Conservation (phyloP, 2,113 vertebrate species). For the Ceratotherium simum region DNA sequence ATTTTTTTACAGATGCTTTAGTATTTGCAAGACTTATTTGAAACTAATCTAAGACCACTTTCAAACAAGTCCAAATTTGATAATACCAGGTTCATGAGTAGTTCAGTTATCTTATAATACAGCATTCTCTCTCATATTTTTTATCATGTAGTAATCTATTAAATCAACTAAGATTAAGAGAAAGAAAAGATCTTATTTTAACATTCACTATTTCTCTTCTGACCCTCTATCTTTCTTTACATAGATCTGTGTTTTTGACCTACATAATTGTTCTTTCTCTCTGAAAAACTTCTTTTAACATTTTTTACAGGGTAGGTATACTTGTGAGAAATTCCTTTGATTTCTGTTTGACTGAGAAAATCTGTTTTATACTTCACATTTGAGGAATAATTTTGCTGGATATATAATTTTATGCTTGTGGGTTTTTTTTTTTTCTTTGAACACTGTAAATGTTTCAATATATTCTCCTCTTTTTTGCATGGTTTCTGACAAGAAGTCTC, state of each 20-base stretch:
- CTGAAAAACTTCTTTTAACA: background rate
- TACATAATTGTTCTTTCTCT: background rate
- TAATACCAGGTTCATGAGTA: background rate
- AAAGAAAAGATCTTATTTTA: background rate
- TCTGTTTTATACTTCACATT: background rate
- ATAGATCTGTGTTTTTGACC: background rate
- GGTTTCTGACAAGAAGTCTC: background rate
- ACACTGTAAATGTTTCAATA: background rate
- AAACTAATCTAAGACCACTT: background rate
- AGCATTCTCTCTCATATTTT: background rate
- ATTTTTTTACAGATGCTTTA: background rate
- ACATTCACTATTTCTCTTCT: background rate
- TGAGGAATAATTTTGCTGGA: background rate
- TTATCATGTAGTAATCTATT: background rate
- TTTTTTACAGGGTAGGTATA: background rate
- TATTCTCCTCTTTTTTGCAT: background rate
- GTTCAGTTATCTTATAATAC: background rate
- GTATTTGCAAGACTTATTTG: background rate
- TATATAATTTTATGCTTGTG: background rate
- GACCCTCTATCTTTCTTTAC: background rate
- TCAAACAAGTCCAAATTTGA: background rate
- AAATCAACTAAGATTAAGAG: too few relatives aligned
- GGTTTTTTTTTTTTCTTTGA: too few relatives aligned
- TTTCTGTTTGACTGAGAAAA: background rate
- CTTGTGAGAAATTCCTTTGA: background rate